Base-by-base conservation (phyloP, 2,113 vertebrate genomes). In the Pseudorasbora parva region DNA sequence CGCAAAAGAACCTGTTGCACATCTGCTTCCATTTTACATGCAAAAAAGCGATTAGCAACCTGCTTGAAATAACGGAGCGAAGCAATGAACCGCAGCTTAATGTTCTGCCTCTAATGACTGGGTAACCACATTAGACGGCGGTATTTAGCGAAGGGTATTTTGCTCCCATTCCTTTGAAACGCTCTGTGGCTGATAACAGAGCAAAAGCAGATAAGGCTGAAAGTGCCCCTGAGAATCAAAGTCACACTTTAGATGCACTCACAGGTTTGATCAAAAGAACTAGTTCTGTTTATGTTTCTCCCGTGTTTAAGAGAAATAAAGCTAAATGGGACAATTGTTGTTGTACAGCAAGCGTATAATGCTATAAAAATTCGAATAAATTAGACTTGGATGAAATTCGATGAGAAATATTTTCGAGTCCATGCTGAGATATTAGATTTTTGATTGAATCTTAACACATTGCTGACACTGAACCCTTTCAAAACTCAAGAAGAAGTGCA, bases 91-190 rank as follows among this genome's bases (percentile, higher is more conserved):
- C 86, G 84, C 88, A 59, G 57, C 89, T 89, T 78, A 82, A 51
- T 45, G 83, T 86, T 92, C 91, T 86, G 79, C 82, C 86, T 88
- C 86, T 88, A 89, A 90, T 89, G 33, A 85, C 78, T 73, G 90
- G 85, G 88, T 84, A 89, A 92, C 87, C 89, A 89, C 88, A 91
- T 85, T 91, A 89, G 88, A 91, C 82, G 11, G 88, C 83, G 80
- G 54, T 87, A 81, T 91, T 89, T 71, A 68, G 72, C 54, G n/a
- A 73, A 82, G 74, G 83, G 54, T 25, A 76, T 64, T 41, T 78
- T 37, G 33, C 79, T 68, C 19, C 7, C 71, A 69, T 23, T 43
- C 81, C 82, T 84, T 81, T 81, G 19, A 75, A 88, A 56, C 47
- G 21, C 79, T 73, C 15, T 79, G n/a, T 72, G 23, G 75, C 64